Base-by-base conservation (phyloP, 1,140 invertebrate species). In the Tetramorium alpestre region DNA sequence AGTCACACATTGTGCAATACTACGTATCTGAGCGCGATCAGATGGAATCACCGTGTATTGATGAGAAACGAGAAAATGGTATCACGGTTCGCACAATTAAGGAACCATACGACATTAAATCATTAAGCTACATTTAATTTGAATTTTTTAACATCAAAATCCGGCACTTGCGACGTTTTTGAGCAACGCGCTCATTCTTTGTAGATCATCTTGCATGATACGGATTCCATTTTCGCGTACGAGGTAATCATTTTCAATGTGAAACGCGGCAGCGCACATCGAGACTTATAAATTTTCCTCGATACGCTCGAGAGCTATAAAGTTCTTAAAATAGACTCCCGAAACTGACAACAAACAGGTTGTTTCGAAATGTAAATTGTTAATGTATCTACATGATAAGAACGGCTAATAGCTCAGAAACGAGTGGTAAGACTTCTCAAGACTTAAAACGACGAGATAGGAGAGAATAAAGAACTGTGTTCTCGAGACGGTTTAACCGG, bases 1-100 rank as follows among this genome's bases (percentile, higher is more conserved):
- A 84, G 80, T 84, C 80, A 84, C 69, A 73, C 28, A 75, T 60
- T 60, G 80, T 60, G 67, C 67, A 73, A 82, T 73, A 60, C 13
- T 13, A 41, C 62, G 56, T 82, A 73, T 73, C 41, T 62, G 13
- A 44, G 44, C 16, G 18, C 69, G 41, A 84, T 60, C 54, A n/a
- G 7, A 47, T 44, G 38, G 44, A 60, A 84, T 84, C 62, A 49
- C 28, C 54, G 18, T n/a, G n/a, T 38, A 7, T 70, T 13, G 77
- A 58, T 38, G 47, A 28, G 28, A 4, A 49, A 25, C n/a, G 54
- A 18, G 41, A 49, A 82, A 84, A 75, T 62, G 11, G 28, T 25
- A n/a, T 2, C 18, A 2, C 54, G 13, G 4, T 22, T n/a, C 22
- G 16, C 25, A 16, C 13, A 25, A 67, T 49, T 33, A 38, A 33